Conservation (phyloP, 2,797 vertebrate genomes). For the Notolabrus celidotus region DNA sequence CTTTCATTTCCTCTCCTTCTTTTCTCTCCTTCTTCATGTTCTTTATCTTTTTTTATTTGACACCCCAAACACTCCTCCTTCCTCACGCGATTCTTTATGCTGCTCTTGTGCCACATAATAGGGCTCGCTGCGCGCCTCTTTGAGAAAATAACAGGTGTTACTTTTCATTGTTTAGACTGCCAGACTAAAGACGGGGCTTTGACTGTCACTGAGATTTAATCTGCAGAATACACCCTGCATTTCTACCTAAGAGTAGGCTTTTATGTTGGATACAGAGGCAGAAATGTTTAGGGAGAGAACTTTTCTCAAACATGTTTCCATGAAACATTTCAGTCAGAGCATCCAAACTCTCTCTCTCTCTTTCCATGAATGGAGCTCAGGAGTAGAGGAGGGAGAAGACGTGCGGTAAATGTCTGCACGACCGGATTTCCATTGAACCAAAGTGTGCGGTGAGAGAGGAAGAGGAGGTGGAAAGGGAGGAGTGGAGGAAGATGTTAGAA, state of each 20-base stretch:
- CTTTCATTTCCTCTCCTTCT: conserved; percentile 63
- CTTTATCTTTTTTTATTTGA: conserved; percentile 47
- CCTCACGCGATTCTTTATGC: conserved; percentile 37
- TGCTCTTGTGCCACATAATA: conserved; percentile 32
- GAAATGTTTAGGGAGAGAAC: neutral
- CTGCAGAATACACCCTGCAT: conserved; percentile 18
- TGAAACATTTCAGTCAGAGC: neutral
- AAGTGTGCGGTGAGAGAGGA: conserved; percentile 46
- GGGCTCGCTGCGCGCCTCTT: conserved; percentile 9
- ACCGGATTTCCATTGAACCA: conserved; percentile 43
- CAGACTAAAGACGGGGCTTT: conserved; percentile 32
- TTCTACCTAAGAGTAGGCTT: neutral
- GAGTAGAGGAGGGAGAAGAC: conserved; percentile 32
- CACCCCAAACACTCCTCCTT: conserved; percentile 29
- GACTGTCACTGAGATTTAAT: conserved; percentile 40
- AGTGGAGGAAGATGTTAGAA: conserved; percentile 50
- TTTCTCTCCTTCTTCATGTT: neutral
- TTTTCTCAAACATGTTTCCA: neutral
- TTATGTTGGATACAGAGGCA: neutral
- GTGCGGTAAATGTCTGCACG: conserved; percentile 26
- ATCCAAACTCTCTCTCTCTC: neutral
- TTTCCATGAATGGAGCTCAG: neutral
- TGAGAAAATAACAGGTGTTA: conserved; percentile 50
- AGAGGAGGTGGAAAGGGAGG: conserved; percentile 51
- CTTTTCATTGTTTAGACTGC: conserved; percentile 58